Base-by-base conservation (phyloP, 2,113 vertebrate genomes). In the Scatophagus argus region DNA sequence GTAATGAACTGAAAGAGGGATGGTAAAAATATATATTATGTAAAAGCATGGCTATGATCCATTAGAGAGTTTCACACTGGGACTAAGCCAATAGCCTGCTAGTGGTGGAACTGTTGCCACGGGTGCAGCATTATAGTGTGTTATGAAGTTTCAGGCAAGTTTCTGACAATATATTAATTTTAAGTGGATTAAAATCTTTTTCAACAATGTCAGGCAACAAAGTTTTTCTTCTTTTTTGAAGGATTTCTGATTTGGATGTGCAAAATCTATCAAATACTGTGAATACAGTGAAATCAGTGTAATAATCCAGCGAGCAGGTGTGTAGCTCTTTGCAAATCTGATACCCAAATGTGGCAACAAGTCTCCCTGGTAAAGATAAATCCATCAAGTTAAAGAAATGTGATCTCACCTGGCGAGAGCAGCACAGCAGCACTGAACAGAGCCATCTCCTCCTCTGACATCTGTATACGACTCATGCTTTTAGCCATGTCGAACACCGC, bases 401-500 rank as follows among this genome's bases (percentile, higher is more conserved):
- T 19, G 0, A 79, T 63, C 60, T 86, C 13, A 97, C 96, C 96
- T 34, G 97, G 96, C 13, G 96, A 97, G 65, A 98, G 93, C 51
- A 98, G 93, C 61, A 97, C 95, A 0, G 96, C 94, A 0, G 96
- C 96, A 0, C 95, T 96, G 92, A 97, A 97, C 19, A 98, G 93
- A 8, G 96, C 96, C 66, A 97, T 95, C 86, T 97, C 97, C 54
- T 97, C 96, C 0, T 97, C 97, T 0, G 95, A 95, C 59, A 98
- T 95, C 88, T 97, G 96, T 31, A 97, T 87, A 25, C 95, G 95
- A 71, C 95, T 96, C 77, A 97, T 85, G 70, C 92, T 94, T 91
- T 95, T 96, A 19, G 95, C 96, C 43, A 98, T 91, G 87, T 98
- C 97, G 13, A 95, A 97, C 59, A 97, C 62, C 0, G 95, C 92